A percentile compares a stretch with the other conserved stretches of the same genome.
Evolutionary conservation across 2,797 vertebrate species (phyloP).

Genomic region (Fistularia commersonii): DNA sequence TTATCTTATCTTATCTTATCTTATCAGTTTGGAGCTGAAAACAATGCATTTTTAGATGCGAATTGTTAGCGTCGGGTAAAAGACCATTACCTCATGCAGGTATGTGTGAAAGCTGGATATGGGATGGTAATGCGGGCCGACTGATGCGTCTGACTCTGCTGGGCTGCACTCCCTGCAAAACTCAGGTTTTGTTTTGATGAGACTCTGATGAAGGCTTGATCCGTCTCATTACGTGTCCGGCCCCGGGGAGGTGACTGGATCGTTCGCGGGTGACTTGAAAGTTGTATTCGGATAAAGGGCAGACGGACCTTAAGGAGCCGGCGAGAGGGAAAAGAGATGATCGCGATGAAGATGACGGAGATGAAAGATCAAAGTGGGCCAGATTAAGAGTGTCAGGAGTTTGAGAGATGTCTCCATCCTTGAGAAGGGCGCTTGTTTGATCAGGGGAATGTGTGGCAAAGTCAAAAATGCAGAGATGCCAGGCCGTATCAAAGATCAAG

Average conservation of each 20-base stretch:
- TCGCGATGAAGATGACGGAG: conserved; percentile 38
- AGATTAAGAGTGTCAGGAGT: conserved; percentile 53
- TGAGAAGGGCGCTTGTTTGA: conserved; percentile 53
- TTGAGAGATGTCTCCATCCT: conserved; percentile 56
- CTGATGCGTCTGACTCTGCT: too few species aligned
- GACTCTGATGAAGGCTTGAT: conserved; percentile 15
- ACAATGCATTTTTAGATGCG: too few species aligned
- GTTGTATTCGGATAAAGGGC: conserved; percentile 53
- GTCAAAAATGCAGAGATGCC: conserved; percentile 41
- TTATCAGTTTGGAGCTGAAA: too few species aligned
- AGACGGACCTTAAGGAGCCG: conserved; percentile 29
- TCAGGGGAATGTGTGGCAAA: conserved; percentile 45
- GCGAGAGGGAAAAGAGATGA: conserved; percentile 20
- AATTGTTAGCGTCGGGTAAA: too few species aligned
- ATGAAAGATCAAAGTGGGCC: conserved; percentile 57
- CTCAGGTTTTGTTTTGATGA: conserved; percentile 9
- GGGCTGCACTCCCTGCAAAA: conserved; percentile 5
- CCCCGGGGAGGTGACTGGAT: conserved; percentile 6
- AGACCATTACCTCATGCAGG: too few species aligned
- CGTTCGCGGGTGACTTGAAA: conserved; percentile 7
- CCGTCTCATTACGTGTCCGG: background rate
- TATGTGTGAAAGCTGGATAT: too few species aligned
- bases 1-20: too few species aligned
- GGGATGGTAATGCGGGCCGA: too few species aligned
- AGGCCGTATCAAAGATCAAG: conserved; percentile 30